Conservation (phyloP, 2,113 vertebrate genomes). For the Pteruthius melanotis region DNA sequence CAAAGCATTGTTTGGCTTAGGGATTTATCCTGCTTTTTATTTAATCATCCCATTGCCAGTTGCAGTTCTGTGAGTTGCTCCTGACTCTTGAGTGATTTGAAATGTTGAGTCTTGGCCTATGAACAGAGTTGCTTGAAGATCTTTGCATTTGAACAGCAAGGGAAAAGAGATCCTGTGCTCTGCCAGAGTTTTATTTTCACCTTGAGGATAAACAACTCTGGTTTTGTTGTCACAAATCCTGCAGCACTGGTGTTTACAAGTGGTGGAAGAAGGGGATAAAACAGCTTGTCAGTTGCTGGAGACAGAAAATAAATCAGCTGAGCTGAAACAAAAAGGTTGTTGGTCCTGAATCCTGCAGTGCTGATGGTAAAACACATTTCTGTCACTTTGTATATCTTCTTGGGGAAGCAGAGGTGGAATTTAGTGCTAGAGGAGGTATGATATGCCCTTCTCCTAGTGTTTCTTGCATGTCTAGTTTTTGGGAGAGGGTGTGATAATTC, state of each 20-base stretch:
- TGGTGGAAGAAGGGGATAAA: background rate
- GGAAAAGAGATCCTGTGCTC: background rate
- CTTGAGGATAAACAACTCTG: background rate
- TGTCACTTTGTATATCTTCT: background rate
- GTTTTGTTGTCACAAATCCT: background rate
- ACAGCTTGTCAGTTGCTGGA: background rate
- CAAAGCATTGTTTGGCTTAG: background rate
- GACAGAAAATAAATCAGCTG: constrained; percentile 11
- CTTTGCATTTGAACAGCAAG: background rate
- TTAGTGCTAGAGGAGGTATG: background rate
- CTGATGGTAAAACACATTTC: background rate
- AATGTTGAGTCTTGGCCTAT: background rate
- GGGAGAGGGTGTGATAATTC: background rate
- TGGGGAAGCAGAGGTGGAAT: background rate
- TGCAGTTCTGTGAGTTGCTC: background rate
- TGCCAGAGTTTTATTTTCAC: background rate
- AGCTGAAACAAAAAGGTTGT: background rate
- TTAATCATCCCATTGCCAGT: background rate
- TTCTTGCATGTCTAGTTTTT: background rate
- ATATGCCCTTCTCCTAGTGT: background rate
- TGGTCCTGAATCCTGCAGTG: background rate
- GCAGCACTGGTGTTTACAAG: background rate
- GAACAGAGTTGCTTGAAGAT: background rate
- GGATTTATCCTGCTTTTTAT: background rate
- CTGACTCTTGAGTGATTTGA: background rate